Conservation (phyloP, 2,113 vertebrate species). For the Urocitellus parryii region DNA sequence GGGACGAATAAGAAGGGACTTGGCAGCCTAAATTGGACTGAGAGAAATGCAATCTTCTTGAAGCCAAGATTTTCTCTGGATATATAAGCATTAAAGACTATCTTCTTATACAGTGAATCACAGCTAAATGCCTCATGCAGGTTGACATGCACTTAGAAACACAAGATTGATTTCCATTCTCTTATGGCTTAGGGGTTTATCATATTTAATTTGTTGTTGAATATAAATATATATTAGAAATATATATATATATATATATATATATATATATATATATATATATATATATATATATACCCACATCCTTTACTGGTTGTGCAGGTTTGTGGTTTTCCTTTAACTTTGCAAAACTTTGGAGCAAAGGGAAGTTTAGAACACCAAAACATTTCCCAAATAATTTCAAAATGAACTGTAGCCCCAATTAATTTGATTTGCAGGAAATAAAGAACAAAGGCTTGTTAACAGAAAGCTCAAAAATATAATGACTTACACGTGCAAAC, state of each 20-base stretch:
- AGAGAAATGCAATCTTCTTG: background rate
- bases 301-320: slow-evolving; percentile 43
- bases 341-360: slow-evolving; percentile 65
- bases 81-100: background rate
- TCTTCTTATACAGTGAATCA: background rate
- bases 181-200: background rate
- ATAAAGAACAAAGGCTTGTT: slow-evolving; percentile 79
- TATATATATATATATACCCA: background rate
- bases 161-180: background rate
- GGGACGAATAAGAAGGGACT: background rate
- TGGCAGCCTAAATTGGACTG: background rate
- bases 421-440: slow-evolving; percentile 80
- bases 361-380: slow-evolving; percentile 67
- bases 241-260: too few relatives aligned
- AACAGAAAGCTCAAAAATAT: slow-evolving; percentile 68
- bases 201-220: slow-evolving; percentile 56
- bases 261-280: slow-evolving; percentile 23
- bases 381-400: slow-evolving; percentile 79
- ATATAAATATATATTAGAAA: slow-evolving; percentile 20
- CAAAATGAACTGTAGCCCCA: slow-evolving; percentile 75
- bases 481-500: slow-evolving; percentile 79
- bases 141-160: background rate
- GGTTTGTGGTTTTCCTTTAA: slow-evolving; percentile 72
- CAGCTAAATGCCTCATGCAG: background rate
- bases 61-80: slow-evolving; percentile 27